phyloP scores from a whole-genome alignment of 2,888 invertebrate species.

The Bhutanitis thaidina region DNA sequence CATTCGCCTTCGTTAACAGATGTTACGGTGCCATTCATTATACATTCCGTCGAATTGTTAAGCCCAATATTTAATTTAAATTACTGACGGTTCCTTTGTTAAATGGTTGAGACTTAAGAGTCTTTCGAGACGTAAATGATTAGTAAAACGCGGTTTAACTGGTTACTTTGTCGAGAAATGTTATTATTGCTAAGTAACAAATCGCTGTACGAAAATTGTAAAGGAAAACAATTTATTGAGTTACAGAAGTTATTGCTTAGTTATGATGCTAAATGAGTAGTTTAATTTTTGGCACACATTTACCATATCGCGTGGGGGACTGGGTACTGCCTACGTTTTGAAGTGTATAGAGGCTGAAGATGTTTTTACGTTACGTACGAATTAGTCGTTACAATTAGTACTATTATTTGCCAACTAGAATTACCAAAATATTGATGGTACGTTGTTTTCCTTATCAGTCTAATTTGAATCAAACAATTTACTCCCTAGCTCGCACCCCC shows the following conservation, averaged over 20 bases:
- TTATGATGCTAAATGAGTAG: too few relatives aligned
- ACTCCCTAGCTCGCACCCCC: conserved; percentile 46
- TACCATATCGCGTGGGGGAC: too few relatives aligned
- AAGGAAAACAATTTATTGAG: too few relatives aligned
- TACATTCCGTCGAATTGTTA: conserved; percentile 79
- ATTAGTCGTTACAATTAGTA: too few relatives aligned
- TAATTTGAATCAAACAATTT: conserved; percentile 74
- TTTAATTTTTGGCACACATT: too few relatives aligned
- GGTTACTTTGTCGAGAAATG: not conserved
- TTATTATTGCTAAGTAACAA: too few relatives aligned
- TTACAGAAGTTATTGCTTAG: too few relatives aligned
- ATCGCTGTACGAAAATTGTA: too few relatives aligned
- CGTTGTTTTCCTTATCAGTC: conserved; percentile 53
- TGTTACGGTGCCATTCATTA: conserved; percentile 80
- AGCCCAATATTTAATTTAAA: conserved; percentile 79
- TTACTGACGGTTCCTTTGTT: conserved; percentile 73
- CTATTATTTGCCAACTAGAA: too few relatives aligned
- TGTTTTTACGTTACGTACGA: too few relatives aligned
- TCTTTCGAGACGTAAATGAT: conserved; percentile 52
- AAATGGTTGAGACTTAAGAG: conserved; percentile 64
- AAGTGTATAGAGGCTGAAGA: too few relatives aligned
- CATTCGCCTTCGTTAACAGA: conserved; percentile 80
- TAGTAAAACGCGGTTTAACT: conserved; percentile 37
- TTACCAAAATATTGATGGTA: not conserved
- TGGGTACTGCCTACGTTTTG: too few relatives aligned